These are phyloP conservation scores for Siniperca knerii DNA, from an alignment of 2,113 vertebrate species.

Conservation along the genomic window DNA sequence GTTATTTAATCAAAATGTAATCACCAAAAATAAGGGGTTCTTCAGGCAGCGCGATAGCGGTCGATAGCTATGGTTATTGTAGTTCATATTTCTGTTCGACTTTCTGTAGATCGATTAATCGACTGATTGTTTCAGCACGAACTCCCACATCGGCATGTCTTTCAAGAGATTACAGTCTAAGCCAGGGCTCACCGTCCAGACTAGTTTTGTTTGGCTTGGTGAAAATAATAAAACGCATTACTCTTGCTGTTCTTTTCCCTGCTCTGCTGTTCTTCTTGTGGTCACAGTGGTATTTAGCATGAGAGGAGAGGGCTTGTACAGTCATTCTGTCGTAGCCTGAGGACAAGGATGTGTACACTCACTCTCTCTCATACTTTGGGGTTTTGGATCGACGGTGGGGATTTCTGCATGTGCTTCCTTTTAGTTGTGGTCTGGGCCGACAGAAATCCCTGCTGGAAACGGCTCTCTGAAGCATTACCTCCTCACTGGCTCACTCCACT, in stretches of 20 bases:
- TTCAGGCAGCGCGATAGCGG: too few relatives aligned
- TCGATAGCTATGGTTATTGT: too few relatives aligned
- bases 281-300: slow-evolving; percentile 62
- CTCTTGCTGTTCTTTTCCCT: not conserved
- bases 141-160: not conserved
- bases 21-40: too few relatives aligned
- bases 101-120: not conserved
- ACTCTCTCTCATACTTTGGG: slow-evolving; percentile 65
- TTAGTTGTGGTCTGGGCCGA: slow-evolving; percentile 70
- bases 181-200: not conserved
- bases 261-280: slow-evolving; percentile 53
- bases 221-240: slow-evolving; percentile 29
- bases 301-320: slow-evolving; percentile 58
- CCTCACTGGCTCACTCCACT: slow-evolving; percentile 29
- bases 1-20: too few relatives aligned
- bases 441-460: slow-evolving; percentile 59
- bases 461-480: slow-evolving; percentile 45
- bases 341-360: slow-evolving; percentile 70
- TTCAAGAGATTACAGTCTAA: not conserved
- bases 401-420: slow-evolving; percentile 76
- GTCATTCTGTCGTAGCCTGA: slow-evolving; percentile 57
- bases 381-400: slow-evolving; percentile 72
- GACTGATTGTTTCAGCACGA: not conserved
- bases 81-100: too few relatives aligned
- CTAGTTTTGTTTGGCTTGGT: slow-evolving; percentile 8